Conservation (phyloP, 2,113 vertebrate genomes). For the Vulpes ferrilata region DNA sequence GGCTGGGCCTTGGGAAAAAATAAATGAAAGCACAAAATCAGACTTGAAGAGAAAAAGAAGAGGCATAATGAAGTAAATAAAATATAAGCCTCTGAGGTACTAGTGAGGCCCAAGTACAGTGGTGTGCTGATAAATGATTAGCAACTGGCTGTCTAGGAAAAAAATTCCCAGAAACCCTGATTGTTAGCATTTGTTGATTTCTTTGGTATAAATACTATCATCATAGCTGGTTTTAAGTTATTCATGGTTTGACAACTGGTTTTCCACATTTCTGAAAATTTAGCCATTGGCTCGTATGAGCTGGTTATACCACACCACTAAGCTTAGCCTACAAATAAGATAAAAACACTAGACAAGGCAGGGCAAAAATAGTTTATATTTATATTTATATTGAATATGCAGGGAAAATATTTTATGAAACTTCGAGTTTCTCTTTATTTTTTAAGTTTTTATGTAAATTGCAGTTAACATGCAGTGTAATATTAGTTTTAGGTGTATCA, state of each 20-base stretch:
- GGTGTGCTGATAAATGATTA: not conserved
- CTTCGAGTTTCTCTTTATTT: not conserved
- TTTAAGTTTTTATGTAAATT: not conserved
- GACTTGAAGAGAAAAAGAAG: not conserved
- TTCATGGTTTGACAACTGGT: not conserved
- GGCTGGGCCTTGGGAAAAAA: not conserved
- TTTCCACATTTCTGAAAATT: not conserved
- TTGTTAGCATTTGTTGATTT: not conserved
- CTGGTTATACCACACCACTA: not conserved
- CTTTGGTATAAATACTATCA: not conserved
- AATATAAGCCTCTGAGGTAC: not conserved
- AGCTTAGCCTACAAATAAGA: not conserved
- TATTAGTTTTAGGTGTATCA: not conserved
- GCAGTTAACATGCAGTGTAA: not conserved
- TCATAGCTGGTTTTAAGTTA: not conserved
- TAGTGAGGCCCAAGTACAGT: not conserved
- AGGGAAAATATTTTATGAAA: not conserved
- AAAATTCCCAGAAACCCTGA: not conserved
- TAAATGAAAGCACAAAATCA: not conserved
- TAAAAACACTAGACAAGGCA: not conserved
- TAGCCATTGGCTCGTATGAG: not conserved
- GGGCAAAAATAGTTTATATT: not conserved
- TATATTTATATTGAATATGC: not conserved
- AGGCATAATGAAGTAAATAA: not conserved
- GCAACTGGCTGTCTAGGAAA: not conserved